Percentiles rank a stretch among this genome's conserved stretches.
Conservation (phyloP, 2,113 vertebrate species). For the Uropsilus gracilis region DNA sequence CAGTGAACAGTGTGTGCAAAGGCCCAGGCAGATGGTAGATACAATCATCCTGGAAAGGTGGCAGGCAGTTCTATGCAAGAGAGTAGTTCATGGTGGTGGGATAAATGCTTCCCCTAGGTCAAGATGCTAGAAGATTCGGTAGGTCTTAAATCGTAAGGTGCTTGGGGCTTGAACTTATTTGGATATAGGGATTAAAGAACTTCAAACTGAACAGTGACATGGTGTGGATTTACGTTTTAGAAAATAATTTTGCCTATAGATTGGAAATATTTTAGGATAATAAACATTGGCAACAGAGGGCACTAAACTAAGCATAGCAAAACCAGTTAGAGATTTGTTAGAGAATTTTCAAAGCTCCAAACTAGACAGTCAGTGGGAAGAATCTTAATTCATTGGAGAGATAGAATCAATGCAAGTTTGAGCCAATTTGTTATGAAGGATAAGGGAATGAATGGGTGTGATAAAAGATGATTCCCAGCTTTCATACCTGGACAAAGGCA, state of each 20-base stretch:
- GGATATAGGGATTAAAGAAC: not conserved
- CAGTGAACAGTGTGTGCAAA: not conserved
- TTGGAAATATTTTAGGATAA: not conserved
- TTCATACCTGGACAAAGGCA: not conserved
- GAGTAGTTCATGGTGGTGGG: not conserved
- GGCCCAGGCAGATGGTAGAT: not conserved
- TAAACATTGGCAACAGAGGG: not conserved
- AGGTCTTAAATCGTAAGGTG: not conserved
- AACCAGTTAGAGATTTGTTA: not conserved
- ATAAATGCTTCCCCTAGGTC: not conserved
- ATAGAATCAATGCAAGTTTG: not conserved
- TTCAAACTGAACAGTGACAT: not conserved
- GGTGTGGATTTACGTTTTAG: not conserved
- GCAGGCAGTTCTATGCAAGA: not conserved
- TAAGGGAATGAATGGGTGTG: not conserved
- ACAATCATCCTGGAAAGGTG: not conserved
- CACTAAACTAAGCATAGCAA: not conserved
- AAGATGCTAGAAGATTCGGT: not conserved
- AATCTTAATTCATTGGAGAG: not conserved
- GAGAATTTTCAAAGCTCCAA: not conserved
- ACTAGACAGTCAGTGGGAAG: not conserved
- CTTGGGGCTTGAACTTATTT: not conserved
- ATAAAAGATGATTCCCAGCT: not conserved
- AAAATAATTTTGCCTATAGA: not conserved
- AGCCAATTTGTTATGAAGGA: not conserved